Evolutionary conservation across 2,113 vertebrate species (phyloP).

Genomic region (Mastomys coucha): DNA sequence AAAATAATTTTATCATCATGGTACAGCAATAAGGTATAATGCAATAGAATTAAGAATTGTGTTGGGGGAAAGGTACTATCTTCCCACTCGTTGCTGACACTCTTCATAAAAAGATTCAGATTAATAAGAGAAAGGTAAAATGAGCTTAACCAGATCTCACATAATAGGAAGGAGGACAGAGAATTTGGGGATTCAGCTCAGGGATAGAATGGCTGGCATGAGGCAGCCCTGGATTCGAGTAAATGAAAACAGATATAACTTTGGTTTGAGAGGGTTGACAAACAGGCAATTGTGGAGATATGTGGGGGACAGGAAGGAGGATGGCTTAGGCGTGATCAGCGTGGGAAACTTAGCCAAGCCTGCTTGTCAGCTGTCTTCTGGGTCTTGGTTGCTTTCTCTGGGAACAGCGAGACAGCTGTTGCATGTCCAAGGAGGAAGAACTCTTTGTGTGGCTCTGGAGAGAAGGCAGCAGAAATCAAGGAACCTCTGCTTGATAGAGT

Average conservation of each 20-base stretch:
- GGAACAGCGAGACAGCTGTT: not conserved
- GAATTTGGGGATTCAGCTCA: no score
- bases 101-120: not conserved
- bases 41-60: conserved; percentile 2
- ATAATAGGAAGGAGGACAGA: not conserved
- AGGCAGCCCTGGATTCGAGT: not conserved
- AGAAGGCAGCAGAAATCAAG: not conserved
- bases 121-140: not conserved
- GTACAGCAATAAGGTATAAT: conserved; percentile 16
- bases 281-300: not conserved
- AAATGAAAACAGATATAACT: not conserved
- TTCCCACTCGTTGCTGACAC: not conserved
- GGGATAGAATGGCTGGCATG: no score
- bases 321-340: not conserved
- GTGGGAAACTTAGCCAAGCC: not conserved
- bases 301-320: not conserved
- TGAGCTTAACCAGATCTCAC: not conserved
- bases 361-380: not conserved
- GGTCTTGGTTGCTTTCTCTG: not conserved
- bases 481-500: no score
- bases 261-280: not conserved
- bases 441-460: not conserved
- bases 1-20: not conserved
- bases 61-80: not conserved
- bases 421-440: not conserved